phyloP scores from a whole-genome alignment of 2,888 invertebrate genomes.

The Acleris sparsana region DNA sequence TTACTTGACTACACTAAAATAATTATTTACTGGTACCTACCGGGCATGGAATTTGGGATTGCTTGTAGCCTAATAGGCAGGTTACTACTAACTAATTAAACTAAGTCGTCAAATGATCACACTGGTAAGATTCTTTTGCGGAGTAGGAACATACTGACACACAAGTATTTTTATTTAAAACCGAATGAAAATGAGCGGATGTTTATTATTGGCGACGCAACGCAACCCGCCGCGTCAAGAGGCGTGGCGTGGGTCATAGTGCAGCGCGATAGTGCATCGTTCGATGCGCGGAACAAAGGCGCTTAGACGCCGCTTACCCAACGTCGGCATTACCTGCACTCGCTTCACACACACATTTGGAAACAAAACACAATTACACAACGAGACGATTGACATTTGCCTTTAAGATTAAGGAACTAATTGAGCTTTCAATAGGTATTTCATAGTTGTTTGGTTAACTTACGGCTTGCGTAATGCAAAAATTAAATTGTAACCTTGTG shows the following conservation, averaged over 20 bases:
- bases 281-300: constrained; percentile 17
- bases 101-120: no score
- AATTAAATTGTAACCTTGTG: constrained; percentile 41
- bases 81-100: no score
- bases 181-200: no score
- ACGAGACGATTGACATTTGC: constrained; percentile 76
- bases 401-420: constrained; percentile 55
- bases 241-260: not conserved
- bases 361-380: constrained; percentile 72
- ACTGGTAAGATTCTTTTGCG: no score
- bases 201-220: not conserved
- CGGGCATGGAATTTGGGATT: no score
- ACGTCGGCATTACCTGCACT: constrained; percentile 48
- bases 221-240: not conserved
- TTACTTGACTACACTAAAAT: no score
- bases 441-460: constrained; percentile 47
- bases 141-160: no score
- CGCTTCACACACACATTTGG: constrained; percentile 59
- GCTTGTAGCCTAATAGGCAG: no score
- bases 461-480: constrained; percentile 47
- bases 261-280: not conserved
- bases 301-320: constrained; percentile 62
- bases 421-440: constrained; percentile 47
- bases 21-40: no score
- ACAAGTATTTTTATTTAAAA: no score